These are phyloP conservation scores for Drosophila ananassae DNA, from an alignment of 1,140 invertebrate species.

Conservation along the genomic window DNA sequence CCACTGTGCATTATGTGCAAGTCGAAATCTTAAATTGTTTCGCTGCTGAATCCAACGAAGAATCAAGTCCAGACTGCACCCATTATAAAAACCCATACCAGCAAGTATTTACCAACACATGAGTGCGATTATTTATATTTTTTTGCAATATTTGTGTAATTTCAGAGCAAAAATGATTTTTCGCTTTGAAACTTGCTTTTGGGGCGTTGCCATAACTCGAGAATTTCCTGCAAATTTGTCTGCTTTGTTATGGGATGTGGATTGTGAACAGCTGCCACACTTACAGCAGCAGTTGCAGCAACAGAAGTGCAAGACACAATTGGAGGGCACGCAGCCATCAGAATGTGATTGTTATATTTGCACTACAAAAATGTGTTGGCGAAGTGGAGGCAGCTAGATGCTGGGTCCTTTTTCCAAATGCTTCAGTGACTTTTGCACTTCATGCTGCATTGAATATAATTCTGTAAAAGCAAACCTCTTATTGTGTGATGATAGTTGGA, in stretches of 20 bases:
- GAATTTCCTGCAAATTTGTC: constrained; percentile 69
- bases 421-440: not conserved
- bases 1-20: constrained; percentile 31
- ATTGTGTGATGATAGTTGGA: not conserved
- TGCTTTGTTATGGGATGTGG: constrained; percentile 37
- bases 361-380: constrained; percentile 4
- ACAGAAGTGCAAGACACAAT: not conserved
- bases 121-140: constrained; percentile 46
- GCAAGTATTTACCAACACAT: constrained; percentile 25
- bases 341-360: constrained; percentile 20
- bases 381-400: not conserved
- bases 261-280: constrained; percentile 43
- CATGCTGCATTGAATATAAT: not conserved
- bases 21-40: constrained; percentile 26
- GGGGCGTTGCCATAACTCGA: constrained; percentile 73
- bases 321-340: constrained; percentile 4
- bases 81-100: constrained; percentile 44
- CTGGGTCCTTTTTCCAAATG: not conserved
- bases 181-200: constrained; percentile 55
- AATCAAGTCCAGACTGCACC: constrained; percentile 64
- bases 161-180: constrained; percentile 51
- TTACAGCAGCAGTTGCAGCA: constrained; percentile 13
- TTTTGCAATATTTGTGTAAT: constrained; percentile 71
- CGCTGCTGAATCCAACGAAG: constrained; percentile 28
- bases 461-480: not conserved